A percentile compares a stretch with the other conserved stretches of the same genome.
phyloP scores from a whole-genome alignment of 2,113 vertebrate genomes.

The Acanthisitta chloris region DNA sequence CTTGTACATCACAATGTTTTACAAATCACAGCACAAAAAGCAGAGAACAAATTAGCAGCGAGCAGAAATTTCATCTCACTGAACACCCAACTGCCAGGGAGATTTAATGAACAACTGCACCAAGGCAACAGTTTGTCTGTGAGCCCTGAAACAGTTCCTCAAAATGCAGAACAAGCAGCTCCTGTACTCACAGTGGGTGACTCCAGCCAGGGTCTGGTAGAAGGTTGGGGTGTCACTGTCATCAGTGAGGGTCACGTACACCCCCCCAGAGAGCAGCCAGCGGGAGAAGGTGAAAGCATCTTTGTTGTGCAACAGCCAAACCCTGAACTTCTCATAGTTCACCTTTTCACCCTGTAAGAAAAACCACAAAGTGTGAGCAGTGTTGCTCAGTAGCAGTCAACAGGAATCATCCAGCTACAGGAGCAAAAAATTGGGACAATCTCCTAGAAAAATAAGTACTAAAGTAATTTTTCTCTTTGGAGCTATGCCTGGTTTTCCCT shows the following conservation, averaged over 20 bases:
- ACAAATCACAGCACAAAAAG: neutral
- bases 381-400: neutral
- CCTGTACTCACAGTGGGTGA: slow-evolving; percentile 92
- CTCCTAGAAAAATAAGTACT: neutral
- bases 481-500: neutral
- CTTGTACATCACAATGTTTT: neutral
- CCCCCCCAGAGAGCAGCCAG: slow-evolving; percentile 94
- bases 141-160: neutral
- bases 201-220: slow-evolving; percentile 97
- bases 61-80: neutral
- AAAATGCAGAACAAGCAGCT: neutral
- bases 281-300: slow-evolving; percentile 96
- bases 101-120: rapidly evolving
- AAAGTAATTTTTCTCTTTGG: neutral
- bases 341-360: slow-evolving; percentile 90
- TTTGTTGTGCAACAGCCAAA: slow-evolving; percentile 95
- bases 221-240: slow-evolving; percentile 99
- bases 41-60: neutral
- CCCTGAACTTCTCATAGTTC: slow-evolving; percentile 96
- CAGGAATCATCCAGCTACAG: neutral
- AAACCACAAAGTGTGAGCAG: neutral
- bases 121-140: neutral
- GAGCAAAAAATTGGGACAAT: neutral
- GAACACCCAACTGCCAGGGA: too few species aligned
- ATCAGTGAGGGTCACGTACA: slow-evolving; percentile 95